phyloP scores from a whole-genome alignment of 2,113 vertebrate species.

The Pluvialis apricaria region DNA sequence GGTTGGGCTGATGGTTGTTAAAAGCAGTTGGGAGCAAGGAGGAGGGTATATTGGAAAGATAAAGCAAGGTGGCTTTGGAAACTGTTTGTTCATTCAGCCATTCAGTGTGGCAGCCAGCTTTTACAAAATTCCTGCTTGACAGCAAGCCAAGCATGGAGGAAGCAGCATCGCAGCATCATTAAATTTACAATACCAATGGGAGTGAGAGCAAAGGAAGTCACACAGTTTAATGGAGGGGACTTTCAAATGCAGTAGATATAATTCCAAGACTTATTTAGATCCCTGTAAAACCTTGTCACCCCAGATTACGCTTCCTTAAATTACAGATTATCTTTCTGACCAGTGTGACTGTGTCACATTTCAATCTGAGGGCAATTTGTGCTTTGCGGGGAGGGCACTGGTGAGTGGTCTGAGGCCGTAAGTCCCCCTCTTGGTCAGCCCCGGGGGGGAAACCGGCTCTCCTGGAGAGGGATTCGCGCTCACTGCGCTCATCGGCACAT shows the following conservation, averaged over 20 bases:
- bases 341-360: background rate
- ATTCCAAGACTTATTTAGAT: background rate
- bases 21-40: background rate
- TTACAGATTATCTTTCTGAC: background rate
- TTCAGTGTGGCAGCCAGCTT: background rate
- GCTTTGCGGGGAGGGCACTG: background rate
- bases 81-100: background rate
- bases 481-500: background rate
- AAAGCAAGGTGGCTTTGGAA: background rate
- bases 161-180: background rate
- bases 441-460: background rate
- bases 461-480: background rate
- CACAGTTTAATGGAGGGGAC: background rate
- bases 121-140: background rate
- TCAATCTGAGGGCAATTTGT: background rate
- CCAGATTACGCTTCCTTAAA: background rate
- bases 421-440: background rate
- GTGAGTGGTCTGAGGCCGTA: rapidly evolving
- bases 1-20: background rate
- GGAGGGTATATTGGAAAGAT: background rate
- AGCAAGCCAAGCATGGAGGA: background rate
- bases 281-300: background rate
- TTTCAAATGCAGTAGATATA: background rate
- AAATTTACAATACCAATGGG: background rate
- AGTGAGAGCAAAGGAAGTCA: background rate